Evolutionary conservation across 2,113 vertebrate species (phyloP), one percentile per base, ranked within the genome.

Genomic region (Maccullochella peelii): DNA sequence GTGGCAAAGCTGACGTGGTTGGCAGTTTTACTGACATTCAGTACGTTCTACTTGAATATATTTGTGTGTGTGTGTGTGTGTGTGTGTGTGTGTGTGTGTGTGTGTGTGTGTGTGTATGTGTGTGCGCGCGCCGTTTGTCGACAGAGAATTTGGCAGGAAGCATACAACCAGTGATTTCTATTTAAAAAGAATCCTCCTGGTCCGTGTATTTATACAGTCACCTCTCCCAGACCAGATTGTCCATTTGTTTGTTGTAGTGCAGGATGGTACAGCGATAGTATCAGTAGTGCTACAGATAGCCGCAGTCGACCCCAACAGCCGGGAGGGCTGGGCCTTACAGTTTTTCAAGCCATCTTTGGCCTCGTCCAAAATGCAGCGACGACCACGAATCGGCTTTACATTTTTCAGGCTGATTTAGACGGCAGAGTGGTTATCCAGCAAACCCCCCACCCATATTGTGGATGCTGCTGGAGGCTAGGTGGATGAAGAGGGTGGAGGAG

Each of bases 21-120:
- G 94, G 93, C 94, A 95, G 92, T 94, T 94, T 91, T 58, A 86
- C 72, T 83, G 88, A 94, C 86, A 87, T 91, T 91, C 91, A 77
- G 87, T 81, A 76, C 2, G 58, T 77, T 83, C 78, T 63, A 73
- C 82, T 77, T 62, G 36, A 65, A 82, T 77, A 73, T 83, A 40
- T 61, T 30, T 76, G 40, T 71, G 38, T 50, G 68, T 42, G 16
- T 58, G 71, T 77, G 30, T 44, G 42, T 44, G 10, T 44, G 42
- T 44, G 44, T 30, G 54, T 30, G 62, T 33, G 33, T 33, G 33
- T 61, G 42, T 76, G 40, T 71, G 38, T 50, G 68, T 42, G 16
- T 58, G 71, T 77, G 30, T 42, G 42, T 42, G 10, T 42, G 42
- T 42, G 44, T 30, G 54, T 30, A 3, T 33, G 30, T 33, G 30